phyloP scores from a whole-genome alignment of 2,888 invertebrate genomes.

The Agonum fuliginosum region DNA sequence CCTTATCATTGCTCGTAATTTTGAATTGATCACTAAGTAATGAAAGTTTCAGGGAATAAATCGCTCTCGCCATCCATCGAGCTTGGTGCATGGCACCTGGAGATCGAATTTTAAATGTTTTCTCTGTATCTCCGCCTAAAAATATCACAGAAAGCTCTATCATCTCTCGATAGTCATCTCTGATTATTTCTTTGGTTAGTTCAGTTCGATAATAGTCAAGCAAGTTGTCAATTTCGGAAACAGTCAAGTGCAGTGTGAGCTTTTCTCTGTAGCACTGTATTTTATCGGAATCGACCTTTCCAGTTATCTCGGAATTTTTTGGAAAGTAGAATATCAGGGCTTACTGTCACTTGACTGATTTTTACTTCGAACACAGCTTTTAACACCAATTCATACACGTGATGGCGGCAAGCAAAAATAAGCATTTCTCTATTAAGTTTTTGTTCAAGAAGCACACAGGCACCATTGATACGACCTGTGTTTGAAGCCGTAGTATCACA shows the following conservation, averaged over 20 bases:
- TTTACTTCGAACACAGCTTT: slow-evolving; percentile 62
- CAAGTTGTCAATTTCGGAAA: slow-evolving; percentile 56
- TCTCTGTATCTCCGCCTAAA: slow-evolving; percentile 61
- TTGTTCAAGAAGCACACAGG: slow-evolving; percentile 63
- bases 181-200: slow-evolving; percentile 62
- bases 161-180: slow-evolving; percentile 62
- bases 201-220: slow-evolving; percentile 55
- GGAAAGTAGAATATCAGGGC: slow-evolving; percentile 63
- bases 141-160: slow-evolving; percentile 61
- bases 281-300: slow-evolving; percentile 54
- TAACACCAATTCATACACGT: slow-evolving; percentile 63
- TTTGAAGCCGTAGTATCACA: slow-evolving; percentile 65
- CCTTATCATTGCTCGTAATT: slow-evolving; percentile 60
- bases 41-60: slow-evolving; percentile 64
- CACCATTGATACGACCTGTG: slow-evolving; percentile 63
- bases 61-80: slow-evolving; percentile 66
- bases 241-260: slow-evolving; percentile 43
- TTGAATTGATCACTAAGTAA: slow-evolving; percentile 61
- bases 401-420: slow-evolving; percentile 56
- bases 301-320: slow-evolving; percentile 60
- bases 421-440: slow-evolving; percentile 57
- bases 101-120: slow-evolving; percentile 61
- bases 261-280: slow-evolving; percentile 49
- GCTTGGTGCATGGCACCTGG: slow-evolving; percentile 62
- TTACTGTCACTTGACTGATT: slow-evolving; percentile 63